A percentile compares a stretch with the other conserved stretches of the same genome.
These are phyloP conservation scores for Campopleginae sp. DNA, from an alignment of 2,888 invertebrate species.

Conservation along the genomic window DNA sequence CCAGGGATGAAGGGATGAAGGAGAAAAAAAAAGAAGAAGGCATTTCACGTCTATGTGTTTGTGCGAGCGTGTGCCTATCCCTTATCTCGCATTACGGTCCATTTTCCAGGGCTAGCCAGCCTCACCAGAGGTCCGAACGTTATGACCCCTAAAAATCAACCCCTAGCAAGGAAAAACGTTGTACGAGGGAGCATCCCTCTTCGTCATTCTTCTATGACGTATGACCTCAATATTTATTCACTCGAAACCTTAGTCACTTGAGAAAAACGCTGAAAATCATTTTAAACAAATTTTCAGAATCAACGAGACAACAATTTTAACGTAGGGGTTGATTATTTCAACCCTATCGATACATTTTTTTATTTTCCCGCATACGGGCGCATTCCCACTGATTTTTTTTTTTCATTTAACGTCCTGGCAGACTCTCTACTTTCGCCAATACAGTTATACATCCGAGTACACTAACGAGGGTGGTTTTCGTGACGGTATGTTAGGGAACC, in stretches of 20 bases:
- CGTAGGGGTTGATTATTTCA: neutral
- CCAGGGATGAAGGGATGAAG: constrained; percentile 35
- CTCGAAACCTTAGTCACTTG: neutral
- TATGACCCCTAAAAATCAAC: constrained; percentile 36
- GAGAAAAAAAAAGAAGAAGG: constrained; percentile 46
- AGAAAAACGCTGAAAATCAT: neutral
- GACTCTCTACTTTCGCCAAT: neutral
- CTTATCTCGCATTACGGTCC: constrained; percentile 82
- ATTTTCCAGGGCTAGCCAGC: constrained; percentile 76
- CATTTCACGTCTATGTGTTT: constrained; percentile 74
- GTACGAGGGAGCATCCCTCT: constrained; percentile 29
- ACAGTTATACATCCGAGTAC: constrained; percentile 37
- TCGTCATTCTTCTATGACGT: constrained; percentile 21
- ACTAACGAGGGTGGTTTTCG: constrained; percentile 36
- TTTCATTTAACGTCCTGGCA: neutral
- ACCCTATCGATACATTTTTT: neutral
- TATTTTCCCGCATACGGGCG: neutral
- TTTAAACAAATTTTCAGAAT: neutral
- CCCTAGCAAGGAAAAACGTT: constrained; percentile 26
- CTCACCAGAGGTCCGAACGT: constrained; percentile 64
- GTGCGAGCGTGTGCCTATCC: constrained; percentile 74
- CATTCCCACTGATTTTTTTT: neutral
- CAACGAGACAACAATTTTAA: neutral
- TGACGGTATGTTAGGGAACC: constrained; percentile 26
- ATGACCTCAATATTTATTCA: constrained; percentile 10